Evolutionary conservation across 1,140 invertebrate species (phyloP), one percentile per base, ranked within the genome.

Genomic region (Nasonia longicornis): DNA sequence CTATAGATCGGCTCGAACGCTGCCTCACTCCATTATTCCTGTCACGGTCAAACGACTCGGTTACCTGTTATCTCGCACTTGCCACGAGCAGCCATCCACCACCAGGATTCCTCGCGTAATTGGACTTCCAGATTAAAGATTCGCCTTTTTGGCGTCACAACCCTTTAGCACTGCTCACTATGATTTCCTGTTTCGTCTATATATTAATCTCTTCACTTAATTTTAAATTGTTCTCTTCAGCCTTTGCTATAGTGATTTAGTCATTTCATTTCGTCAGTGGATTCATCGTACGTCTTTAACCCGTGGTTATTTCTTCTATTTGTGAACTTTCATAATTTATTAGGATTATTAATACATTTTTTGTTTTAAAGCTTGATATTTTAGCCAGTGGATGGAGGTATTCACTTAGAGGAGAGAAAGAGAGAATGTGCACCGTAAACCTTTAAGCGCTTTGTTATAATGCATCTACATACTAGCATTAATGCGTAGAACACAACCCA

Each of bases 31-130:
- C 77, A 84, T 85, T 86, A 86, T 85, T 86, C 79, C 79, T 83
- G 84, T 85, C 85, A 86, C 81, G 82, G 83, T 85, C 79, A 85
- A 86, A 79, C 80, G 83, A 83, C 64, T 82, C 71, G 79, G 82
- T 84, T 81, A 79, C 81, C 78, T 82, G 58, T 45, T 71, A 74
- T 75, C 45, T 70, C 31, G 64, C 80, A 77, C 76, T 82, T 82
- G 16, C 81, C 38, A 45, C 38, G 67, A 64, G 45, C 58, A 45
- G 14, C 29, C 14, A 31, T 38, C 31, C 10, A 42, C 38, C 29
- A 73, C 74, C 70, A 20, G 31, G 70, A 79, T 80, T 83, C 83
- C 66, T 48, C 58, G 22, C 29, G 79, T 83, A 84, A 84, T 83
- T 84, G 79, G 63, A 79, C 81, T 67, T 77, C 14, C 42, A 67